Evolutionary conservation across 53 echinoderm and acorn worm genomes (phyloP).

Genomic region (Crossaster papposus): DNA sequence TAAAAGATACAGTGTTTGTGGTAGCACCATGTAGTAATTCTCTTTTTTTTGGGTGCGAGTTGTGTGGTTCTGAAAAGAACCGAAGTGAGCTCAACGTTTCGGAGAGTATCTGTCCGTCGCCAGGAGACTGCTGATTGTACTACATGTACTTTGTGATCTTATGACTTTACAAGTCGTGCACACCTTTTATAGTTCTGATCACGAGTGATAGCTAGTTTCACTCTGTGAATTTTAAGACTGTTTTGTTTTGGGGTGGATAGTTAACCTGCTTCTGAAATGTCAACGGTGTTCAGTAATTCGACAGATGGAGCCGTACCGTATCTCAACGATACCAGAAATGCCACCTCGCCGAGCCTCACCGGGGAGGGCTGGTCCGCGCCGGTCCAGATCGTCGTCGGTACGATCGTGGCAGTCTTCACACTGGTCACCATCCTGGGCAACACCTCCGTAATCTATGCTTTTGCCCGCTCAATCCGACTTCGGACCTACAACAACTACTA

Average conservation of each 20-base stretch:
- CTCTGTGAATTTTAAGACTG: not conserved
- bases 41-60: no score
- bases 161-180: no score
- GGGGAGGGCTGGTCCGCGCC: not conserved
- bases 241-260: not conserved
- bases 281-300: not conserved
- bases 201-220: no score
- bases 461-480: slow-evolving; percentile 60
- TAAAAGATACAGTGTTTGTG: no score
- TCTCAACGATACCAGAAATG: not conserved
- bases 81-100: no score
- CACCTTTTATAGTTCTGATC: no score
- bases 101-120: no score
- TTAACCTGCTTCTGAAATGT: not conserved
- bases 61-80: no score
- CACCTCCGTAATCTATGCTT: slow-evolving; percentile 66
- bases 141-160: no score
- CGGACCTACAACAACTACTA: slow-evolving; percentile 69
- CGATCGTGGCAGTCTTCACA: slow-evolving; percentile 55
- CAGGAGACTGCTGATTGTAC: no score
- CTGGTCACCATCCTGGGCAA: slow-evolving; percentile 70
- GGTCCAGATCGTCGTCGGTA: not conserved
- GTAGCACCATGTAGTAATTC: no score
- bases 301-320: not conserved
- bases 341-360: not conserved